Conservation (phyloP, 2,113 vertebrate genomes). For the Hemiscyllium ocellatum region DNA sequence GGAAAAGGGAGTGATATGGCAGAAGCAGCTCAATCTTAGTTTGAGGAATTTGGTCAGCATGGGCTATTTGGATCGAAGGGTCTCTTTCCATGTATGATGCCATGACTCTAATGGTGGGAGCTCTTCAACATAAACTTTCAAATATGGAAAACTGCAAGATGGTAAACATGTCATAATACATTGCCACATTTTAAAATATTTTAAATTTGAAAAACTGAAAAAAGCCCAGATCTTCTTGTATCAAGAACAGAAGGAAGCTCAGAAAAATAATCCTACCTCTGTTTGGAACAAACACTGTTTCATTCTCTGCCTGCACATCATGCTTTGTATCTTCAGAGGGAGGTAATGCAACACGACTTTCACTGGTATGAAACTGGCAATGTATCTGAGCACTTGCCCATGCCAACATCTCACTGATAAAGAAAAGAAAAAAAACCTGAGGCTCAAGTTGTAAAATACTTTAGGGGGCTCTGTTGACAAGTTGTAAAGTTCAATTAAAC, state of each 20-base stretch:
- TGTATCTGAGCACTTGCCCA: slow-evolving; percentile 98
- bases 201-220: neutral
- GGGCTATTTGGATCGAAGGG: too few species aligned
- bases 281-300: slow-evolving; percentile 91
- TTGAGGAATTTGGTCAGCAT: too few species aligned
- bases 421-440: slow-evolving; percentile 36
- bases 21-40: too few species aligned
- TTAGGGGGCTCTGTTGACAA: neutral
- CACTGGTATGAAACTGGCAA: slow-evolving; percentile 92
- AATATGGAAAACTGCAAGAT: neutral
- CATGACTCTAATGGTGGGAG: neutral
- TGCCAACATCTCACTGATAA: slow-evolving; percentile 81
- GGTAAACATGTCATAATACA: neutral
- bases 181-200: neutral
- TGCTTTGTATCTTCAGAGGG: slow-evolving; percentile 77
- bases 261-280: slow-evolving; percentile 66
- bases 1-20: too few species aligned
- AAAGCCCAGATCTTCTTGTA: neutral
- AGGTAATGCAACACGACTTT: slow-evolving; percentile 76
- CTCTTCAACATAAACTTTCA: neutral
- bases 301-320: slow-evolving; percentile 88
- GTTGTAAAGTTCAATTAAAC: neutral
- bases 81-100: too few species aligned
- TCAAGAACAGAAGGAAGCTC: neutral
- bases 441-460: slow-evolving; percentile 2